Percentiles rank a stretch among this genome's conserved stretches.
phyloP scores from a whole-genome alignment of 1,140 invertebrate genomes.

The Drosophila kanapiae region DNA sequence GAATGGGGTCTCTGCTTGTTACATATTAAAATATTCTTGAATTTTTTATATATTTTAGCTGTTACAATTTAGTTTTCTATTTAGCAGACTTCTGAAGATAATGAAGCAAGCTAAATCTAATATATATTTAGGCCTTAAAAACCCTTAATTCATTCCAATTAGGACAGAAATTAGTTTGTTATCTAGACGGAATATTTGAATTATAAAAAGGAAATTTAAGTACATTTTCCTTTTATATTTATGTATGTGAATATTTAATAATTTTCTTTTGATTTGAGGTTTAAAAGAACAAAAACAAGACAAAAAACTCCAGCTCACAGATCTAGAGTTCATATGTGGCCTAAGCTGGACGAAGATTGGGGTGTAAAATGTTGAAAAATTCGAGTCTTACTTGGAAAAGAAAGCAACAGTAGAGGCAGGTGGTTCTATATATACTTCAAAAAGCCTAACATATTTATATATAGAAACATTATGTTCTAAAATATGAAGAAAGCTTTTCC shows the following conservation, averaged over 20 bases:
- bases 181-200: neutral
- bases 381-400: too few relatives aligned
- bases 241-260: neutral
- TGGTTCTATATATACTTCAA: too few relatives aligned
- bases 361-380: too few relatives aligned
- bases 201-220: neutral
- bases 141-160: neutral
- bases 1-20: neutral
- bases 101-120: too few relatives aligned
- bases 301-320: neutral
- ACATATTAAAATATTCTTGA: neutral
- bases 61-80: too few relatives aligned
- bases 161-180: neutral
- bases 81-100: too few relatives aligned
- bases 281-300: too few relatives aligned
- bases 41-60: too few relatives aligned
- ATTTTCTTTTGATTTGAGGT: too few relatives aligned
- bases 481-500: neutral
- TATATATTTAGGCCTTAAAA: neutral
- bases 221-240: neutral
- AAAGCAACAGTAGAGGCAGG: too few relatives aligned
- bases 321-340: neutral
- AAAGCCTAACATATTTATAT: neutral
- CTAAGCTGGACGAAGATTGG: neutral
- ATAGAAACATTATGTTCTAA: neutral